Evolutionary conservation across 2,797 vertebrate genomes (phyloP).

Genomic region (Acomys russatus): DNA sequence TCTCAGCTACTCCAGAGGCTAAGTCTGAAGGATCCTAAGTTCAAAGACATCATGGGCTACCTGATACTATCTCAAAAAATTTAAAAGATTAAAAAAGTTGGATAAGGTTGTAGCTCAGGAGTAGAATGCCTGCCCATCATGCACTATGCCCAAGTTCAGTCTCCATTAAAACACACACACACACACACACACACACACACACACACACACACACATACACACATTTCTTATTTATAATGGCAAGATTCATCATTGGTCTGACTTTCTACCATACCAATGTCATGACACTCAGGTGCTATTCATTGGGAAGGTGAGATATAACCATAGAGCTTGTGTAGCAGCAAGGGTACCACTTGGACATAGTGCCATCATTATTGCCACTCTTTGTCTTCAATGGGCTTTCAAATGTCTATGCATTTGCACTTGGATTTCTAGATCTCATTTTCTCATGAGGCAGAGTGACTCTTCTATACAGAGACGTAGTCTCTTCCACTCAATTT

Average conservation of each 20-base stretch:
- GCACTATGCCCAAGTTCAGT: background rate
- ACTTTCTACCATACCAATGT: background rate
- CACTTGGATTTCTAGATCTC: background rate
- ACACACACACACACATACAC: background rate
- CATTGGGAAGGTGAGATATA: slow-evolving; percentile 5
- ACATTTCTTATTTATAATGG: background rate
- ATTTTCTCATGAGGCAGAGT: background rate
- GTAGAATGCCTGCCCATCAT: background rate
- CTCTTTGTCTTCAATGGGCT: background rate
- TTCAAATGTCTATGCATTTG: background rate
- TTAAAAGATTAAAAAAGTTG: background rate
- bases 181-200: background rate
- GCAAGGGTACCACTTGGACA: background rate
- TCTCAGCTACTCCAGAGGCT: background rate
- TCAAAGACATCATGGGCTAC: background rate
- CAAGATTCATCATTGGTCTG: background rate
- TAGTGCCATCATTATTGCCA: background rate
- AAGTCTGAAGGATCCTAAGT: background rate
- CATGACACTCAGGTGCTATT: background rate
- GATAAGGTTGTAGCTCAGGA: background rate
- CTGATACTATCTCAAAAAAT: background rate
- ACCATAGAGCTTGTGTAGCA: background rate
- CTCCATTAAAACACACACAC: background rate
- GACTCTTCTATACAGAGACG: background rate
- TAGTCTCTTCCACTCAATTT: background rate